phyloP scores from a whole-genome alignment of 2,888 invertebrate genomes.

The Heptascelio sp. region DNA sequence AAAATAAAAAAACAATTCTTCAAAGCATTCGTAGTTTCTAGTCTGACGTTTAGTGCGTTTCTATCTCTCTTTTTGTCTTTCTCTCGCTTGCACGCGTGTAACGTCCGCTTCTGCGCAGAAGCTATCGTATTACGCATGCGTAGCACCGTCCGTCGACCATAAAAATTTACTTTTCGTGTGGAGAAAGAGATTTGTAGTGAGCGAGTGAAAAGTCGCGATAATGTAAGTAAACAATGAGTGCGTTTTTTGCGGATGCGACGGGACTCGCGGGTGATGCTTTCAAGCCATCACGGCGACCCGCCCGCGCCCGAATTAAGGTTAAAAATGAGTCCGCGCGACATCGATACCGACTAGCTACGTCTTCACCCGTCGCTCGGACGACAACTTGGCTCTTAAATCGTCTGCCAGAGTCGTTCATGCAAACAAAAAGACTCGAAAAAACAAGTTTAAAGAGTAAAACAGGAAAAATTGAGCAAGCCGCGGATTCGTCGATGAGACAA shows the following conservation, averaged over 20 bases:
- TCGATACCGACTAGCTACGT: conserved; percentile 19
- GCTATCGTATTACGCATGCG: conserved; percentile 52
- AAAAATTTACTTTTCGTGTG: conserved; percentile 63
- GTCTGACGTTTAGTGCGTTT: no score
- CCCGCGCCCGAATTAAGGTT: conserved; percentile 12
- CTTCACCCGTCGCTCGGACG: neutral
- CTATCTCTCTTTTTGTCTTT: no score
- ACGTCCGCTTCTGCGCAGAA: conserved; percentile 44
- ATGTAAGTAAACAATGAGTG: conserved; percentile 57
- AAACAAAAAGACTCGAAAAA: no score
- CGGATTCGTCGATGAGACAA: neutral
- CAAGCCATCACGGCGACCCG: neutral
- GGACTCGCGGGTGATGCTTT: neutral
- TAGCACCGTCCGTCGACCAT: conserved; percentile 53
- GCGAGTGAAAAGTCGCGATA: conserved; percentile 55
- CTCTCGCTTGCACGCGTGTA: neutral
- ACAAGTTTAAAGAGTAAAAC: no score
- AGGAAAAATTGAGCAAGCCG: no score
- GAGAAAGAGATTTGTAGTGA: conserved; percentile 58
- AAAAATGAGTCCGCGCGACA: neutral
- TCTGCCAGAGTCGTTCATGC: no score
- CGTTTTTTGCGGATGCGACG: neutral
- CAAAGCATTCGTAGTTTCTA: no score
- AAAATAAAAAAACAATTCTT: no score
- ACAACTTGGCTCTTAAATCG: neutral